Evolutionary conservation across 2,888 invertebrate species (phyloP).

Genomic region (Dicyrtoma fusca): DNA sequence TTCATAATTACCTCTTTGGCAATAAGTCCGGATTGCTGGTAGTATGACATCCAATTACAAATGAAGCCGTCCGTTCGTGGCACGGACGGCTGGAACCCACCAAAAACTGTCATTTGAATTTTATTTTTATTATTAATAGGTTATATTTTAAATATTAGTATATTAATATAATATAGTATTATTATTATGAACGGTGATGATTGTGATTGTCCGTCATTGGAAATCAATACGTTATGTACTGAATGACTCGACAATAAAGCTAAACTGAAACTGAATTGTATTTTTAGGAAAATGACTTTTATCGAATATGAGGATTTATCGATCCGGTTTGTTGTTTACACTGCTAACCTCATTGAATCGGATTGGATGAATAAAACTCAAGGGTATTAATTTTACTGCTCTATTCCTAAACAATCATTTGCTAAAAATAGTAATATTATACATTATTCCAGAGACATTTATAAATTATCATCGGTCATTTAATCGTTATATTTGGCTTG

Average conservation of each 20-base stretch:
- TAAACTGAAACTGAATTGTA: constrained; percentile 13
- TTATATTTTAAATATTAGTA: not conserved
- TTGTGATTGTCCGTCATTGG: too few species aligned
- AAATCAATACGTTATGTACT: too few species aligned
- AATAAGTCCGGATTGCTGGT: too few species aligned
- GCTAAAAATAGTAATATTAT: not conserved
- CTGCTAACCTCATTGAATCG: constrained; percentile 85
- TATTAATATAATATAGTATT: not conserved
- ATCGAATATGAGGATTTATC: constrained; percentile 80
- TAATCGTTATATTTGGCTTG: constrained; percentile 15
- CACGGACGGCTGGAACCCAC: too few species aligned
- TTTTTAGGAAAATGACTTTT: constrained; percentile 88
- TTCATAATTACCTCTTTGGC: too few species aligned
- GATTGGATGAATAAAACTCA: constrained; percentile 96
- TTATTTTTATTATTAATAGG: too few species aligned
- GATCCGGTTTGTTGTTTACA: constrained; percentile 82
- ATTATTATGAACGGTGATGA: too few species aligned
- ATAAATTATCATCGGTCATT: constrained; percentile 22
- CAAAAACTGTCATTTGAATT: too few species aligned
- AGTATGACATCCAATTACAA: too few species aligned
- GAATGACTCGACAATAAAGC: not conserved
- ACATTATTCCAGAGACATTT: not conserved
- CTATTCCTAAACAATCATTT: constrained; percentile 1
- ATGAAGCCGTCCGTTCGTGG: too few species aligned
- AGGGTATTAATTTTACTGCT: constrained; percentile 66